Evolutionary conservation across 2,888 invertebrate genomes (phyloP).

Genomic region (Myopa tessellatipennis): DNA sequence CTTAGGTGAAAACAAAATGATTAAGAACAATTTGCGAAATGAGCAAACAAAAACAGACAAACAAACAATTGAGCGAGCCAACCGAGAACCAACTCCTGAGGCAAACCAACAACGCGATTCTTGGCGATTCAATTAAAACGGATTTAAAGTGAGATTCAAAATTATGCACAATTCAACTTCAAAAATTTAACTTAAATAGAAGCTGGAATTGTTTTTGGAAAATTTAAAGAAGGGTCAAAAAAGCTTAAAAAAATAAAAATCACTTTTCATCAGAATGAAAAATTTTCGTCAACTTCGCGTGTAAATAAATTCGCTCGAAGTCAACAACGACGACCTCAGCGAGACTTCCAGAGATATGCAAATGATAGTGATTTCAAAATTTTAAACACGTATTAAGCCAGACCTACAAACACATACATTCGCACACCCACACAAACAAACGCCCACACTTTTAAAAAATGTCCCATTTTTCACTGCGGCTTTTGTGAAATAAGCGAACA

Average conservation of each 20-base stretch:
- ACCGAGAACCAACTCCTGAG: neutral
- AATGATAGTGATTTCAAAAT: conserved; percentile 30
- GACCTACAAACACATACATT: conserved; percentile 10
- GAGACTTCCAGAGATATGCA: neutral
- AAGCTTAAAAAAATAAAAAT: neutral
- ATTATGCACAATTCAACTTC: too few species aligned
- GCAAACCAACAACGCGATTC: too few species aligned
- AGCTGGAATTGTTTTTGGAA: neutral
- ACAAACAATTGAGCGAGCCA: conserved; percentile 16
- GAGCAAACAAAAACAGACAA: neutral
- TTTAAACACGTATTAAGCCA: conserved; percentile 27
- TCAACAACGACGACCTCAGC: neutral
- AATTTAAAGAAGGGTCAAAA: neutral
- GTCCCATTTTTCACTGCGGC: conserved; percentile 10
- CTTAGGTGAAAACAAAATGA: conserved; percentile 35
- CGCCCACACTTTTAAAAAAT: neutral
- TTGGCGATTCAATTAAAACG: too few species aligned
- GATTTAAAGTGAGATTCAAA: too few species aligned
- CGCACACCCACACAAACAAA: conserved; percentile 8
- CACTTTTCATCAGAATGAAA: neutral
- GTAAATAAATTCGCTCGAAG: too few species aligned
- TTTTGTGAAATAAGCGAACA: conserved; percentile 1
- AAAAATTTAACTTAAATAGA: too few species aligned
- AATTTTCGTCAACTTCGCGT: neutral
- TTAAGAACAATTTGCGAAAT: conserved; percentile 32